phyloP scores from a whole-genome alignment of 2,797 vertebrate genomes.

The Peromyscus melanophrys region DNA sequence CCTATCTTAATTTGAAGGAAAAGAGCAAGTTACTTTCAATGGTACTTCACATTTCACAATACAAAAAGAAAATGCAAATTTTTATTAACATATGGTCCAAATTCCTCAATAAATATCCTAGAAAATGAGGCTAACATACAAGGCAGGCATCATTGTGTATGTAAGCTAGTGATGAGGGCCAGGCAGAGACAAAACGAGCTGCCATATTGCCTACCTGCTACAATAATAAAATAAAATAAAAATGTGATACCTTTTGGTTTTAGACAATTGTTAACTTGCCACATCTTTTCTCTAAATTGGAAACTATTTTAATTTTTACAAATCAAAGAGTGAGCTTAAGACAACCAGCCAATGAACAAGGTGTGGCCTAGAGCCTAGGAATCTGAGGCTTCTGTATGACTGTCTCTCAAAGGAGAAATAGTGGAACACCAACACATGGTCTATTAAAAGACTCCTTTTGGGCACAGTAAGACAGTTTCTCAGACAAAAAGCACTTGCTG shows the following conservation, averaged over 20 bases:
- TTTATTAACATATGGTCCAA: background rate
- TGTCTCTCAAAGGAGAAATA: background rate
- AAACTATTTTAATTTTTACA: background rate
- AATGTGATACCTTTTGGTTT: no score
- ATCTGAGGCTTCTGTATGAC: background rate
- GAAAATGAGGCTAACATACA: background rate
- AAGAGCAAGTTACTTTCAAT: background rate
- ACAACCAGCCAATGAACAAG: background rate
- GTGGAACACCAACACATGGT: fast-evolving
- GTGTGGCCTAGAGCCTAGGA: background rate
- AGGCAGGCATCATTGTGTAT: background rate
- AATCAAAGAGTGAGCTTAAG: background rate
- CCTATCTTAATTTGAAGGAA: background rate
- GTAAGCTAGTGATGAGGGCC: no score
- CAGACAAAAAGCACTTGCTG: background rate
- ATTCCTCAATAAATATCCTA: background rate
- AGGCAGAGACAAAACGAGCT: background rate
- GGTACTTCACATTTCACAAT: background rate
- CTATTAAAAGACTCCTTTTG: background rate
- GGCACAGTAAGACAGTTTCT: background rate
- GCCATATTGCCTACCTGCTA: fast-evolving
- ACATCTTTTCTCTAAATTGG: background rate
- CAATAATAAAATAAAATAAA: background rate
- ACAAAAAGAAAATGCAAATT: background rate
- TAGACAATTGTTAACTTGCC: background rate